Base-by-base conservation (phyloP, 2,888 invertebrate genomes). In the Drosophila monieri region DNA sequence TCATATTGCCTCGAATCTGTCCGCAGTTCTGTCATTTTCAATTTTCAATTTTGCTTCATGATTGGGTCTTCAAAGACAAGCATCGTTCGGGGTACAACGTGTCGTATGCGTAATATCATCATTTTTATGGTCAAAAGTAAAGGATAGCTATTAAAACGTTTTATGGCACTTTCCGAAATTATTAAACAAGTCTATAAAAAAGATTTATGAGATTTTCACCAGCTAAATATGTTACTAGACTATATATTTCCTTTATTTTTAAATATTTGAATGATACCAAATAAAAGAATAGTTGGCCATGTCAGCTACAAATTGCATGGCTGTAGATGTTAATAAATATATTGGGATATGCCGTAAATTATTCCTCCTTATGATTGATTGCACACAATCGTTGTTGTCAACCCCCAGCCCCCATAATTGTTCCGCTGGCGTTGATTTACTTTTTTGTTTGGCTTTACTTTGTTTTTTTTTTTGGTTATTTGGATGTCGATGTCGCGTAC, bases 401-500 rank as follows among this genome's bases (percentile, higher is more conserved):
- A 4, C 12, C 32, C 32, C 32, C 32, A 32, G 12, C 15, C 35
- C 35, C 18, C 43, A 43, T 43, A 43, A 43, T 43, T 56, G 14
- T 43, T 64, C 27, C 43, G 44, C 23, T 54, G 62, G 27, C 51
- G 41, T 55, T 53, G 32, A 48, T 48, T 15, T 53, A 53, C 53
- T 41, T 53, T 27, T 27, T 15, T 37, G 32, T 35, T 15, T 41
- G 39, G 39, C 15, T 15, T 41, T 18, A 18, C 9, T 57, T 54
- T 51, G 21, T 46, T 55, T 48, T 61, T 61, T 39, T 23, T n/a
- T n/a, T n/a, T n/a, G n/a, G 25, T 25, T 15, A 49, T 64, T 57
- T 41, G 62, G 55, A 30, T 61, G 61, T 53, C 35, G 60, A 30
- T 51, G 49, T 74, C 76, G 67, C 71, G 76, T 85, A 90, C 91